phyloP scores from a whole-genome alignment of 2,113 vertebrate genomes.

The Lichenostomus cassidix region DNA sequence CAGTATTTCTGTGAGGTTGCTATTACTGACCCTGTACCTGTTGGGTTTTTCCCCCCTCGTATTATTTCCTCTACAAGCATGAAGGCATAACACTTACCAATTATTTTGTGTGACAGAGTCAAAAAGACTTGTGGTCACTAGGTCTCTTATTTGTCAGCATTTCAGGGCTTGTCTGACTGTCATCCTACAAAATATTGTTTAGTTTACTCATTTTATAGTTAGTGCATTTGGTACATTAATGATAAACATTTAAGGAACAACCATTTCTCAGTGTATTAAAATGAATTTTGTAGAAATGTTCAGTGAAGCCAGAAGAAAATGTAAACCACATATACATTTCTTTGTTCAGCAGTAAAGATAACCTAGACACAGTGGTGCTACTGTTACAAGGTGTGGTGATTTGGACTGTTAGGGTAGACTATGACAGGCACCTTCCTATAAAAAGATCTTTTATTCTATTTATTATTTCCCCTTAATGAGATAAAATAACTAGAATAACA shows the following conservation, averaged over 20 bases:
- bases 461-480: not conserved
- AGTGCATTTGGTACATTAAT: not conserved
- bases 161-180: slow-evolving; percentile 3
- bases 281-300: not conserved
- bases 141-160: slow-evolving; percentile 33
- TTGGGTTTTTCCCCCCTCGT: not conserved
- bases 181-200: not conserved
- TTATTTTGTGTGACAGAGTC: slow-evolving; percentile 64
- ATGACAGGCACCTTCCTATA: not conserved
- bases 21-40: slow-evolving; percentile 61
- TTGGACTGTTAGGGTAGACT: not conserved
- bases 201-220: not conserved
- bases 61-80: slow-evolving; percentile 39
- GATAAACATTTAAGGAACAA: not conserved
- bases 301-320: not conserved
- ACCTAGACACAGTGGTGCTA: not conserved
- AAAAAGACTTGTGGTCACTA: slow-evolving; percentile 33
- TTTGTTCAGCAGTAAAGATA: not conserved
- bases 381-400: not conserved
- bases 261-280: not conserved
- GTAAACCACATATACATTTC: not conserved
- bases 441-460: not conserved
- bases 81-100: slow-evolving; percentile 43
- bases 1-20: slow-evolving; percentile 57
- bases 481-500: not conserved